phyloP scores from a whole-genome alignment of 2,797 vertebrate genomes.

The Florisuga fusca region DNA sequence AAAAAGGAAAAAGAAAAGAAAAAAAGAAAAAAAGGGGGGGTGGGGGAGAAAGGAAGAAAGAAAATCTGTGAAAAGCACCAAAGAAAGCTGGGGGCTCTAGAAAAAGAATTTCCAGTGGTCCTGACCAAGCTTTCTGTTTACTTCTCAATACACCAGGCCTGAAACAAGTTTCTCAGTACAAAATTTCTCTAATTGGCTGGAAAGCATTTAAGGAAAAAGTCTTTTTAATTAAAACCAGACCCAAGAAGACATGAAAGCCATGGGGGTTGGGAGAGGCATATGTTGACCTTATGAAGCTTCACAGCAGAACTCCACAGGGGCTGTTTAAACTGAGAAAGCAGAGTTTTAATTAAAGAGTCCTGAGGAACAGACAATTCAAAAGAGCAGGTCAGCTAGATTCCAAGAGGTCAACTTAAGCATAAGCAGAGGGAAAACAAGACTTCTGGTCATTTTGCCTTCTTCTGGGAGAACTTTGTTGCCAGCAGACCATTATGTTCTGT shows the following conservation, averaged over 20 bases:
- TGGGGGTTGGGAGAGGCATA: constrained; percentile 69
- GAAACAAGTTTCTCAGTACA: constrained; percentile 62
- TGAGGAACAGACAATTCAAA: constrained; percentile 71
- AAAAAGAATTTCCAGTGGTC: constrained; percentile 36
- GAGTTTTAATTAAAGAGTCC: constrained; percentile 75
- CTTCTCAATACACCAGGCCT: constrained; percentile 41
- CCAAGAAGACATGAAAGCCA: constrained; percentile 60
- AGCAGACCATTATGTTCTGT: constrained; percentile 13
- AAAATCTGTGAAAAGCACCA: constrained; percentile 46
- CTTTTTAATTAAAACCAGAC: constrained; percentile 74
- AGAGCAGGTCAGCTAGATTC: constrained; percentile 68
- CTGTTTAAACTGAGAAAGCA: constrained; percentile 73
- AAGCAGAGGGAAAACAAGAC: constrained; percentile 59
- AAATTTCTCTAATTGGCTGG: constrained; percentile 70
- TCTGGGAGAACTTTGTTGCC: constrained; percentile 48
- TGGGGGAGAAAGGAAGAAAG: too few species aligned
- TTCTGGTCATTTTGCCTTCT: constrained; percentile 46
- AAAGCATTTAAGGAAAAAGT: constrained; percentile 70
- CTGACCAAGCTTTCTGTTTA: constrained; percentile 60
- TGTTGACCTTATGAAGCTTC: constrained; percentile 74
- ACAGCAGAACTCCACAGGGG: constrained; percentile 70
- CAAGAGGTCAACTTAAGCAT: constrained; percentile 70
- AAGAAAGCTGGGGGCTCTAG: constrained; percentile 37
- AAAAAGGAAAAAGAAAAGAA: too few species aligned
- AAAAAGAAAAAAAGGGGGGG: too few species aligned